Conservation (phyloP, 64 coral and sea anemone genomes). For the Cladopsammia gracilis region DNA sequence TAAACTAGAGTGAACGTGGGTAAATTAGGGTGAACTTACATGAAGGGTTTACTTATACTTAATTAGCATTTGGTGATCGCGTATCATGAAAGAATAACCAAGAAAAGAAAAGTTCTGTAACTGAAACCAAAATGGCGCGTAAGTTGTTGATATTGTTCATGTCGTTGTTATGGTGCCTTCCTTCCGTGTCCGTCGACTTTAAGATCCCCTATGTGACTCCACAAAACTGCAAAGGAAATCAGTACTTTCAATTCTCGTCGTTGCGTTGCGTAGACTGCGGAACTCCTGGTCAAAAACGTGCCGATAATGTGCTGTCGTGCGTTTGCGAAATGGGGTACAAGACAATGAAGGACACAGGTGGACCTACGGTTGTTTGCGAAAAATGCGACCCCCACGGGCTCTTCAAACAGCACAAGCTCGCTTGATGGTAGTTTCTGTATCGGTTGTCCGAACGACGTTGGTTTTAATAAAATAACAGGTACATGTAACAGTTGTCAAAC, state of each 20-base stretch:
- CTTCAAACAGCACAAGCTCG: constrained; percentile 74
- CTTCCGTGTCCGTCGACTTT: constrained; percentile 32
- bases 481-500: constrained; percentile 69
- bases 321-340: constrained; percentile 84
- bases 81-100: too few relatives aligned
- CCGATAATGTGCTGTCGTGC: constrained; percentile 75
- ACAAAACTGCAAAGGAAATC: constrained; percentile 30
- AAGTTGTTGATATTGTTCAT: constrained; percentile 71
- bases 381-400: constrained; percentile 6
- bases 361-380: constrained; percentile 70
- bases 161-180: constrained; percentile 56
- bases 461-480: constrained; percentile 51
- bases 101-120: neutral
- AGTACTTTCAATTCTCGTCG: constrained; percentile 91
- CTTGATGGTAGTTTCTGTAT: constrained; percentile 96
- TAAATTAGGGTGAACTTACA: too few relatives aligned
- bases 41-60: too few relatives aligned
- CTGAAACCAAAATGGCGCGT: constrained; percentile 59
- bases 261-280: constrained; percentile 69
- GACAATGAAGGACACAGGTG: constrained; percentile 39
- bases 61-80: too few relatives aligned
- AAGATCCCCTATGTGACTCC: constrained; percentile 46
- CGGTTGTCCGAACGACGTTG: constrained; percentile 54
- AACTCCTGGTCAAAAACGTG: constrained; percentile 40
- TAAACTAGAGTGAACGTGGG: too few relatives aligned